Evolutionary conservation across 2,113 vertebrate species (phyloP), one percentile per base, ranked within the genome.

Genomic region (Crotalus helleri): DNA sequence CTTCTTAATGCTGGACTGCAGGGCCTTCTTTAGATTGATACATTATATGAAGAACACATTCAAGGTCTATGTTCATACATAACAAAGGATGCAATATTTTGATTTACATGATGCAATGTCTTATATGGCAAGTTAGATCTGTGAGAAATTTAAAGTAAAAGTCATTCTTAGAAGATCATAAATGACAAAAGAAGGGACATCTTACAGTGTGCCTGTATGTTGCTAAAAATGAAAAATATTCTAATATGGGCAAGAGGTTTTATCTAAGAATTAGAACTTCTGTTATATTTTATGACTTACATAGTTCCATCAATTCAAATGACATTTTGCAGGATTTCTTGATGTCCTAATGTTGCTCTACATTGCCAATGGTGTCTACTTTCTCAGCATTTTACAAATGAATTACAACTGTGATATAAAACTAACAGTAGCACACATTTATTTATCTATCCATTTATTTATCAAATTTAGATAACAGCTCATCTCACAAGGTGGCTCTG

Each of bases 1-100:
- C 96, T 96, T 95, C 85, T 93, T 96, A 96, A 94, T 95, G 49
- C 44, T 85, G 58, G 93, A 91, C 95, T 96, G 91, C 94, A 92
- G 94, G 49, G 96, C 89, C 93, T 97, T 95, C 95, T 96, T 96
- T 88, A 96, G 94, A 91, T 58, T 88, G 88, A 90, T 39, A 23
- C 92, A 87, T 95, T 90, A 88, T 95, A 95, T 96, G 96, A 96
- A 94, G 95, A 93, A 92, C 93, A 95, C 94, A 97, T 97, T 94
- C 94, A 90, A 90, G 49, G 85, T 94, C 58, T 92, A 91, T 55
- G 64, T 96, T 96, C 94, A 21, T 95, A 89, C 81, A 51, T 94
- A 86, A 91, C 90, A 92, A 74, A 88, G 58, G 95, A 95, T 93
- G 0, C 94, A 92, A 93, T 90, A 90, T 94, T 97, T 94, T 88